Base-by-base conservation (phyloP, 2,888 invertebrate species). In the Cynaeus angustus region DNA sequence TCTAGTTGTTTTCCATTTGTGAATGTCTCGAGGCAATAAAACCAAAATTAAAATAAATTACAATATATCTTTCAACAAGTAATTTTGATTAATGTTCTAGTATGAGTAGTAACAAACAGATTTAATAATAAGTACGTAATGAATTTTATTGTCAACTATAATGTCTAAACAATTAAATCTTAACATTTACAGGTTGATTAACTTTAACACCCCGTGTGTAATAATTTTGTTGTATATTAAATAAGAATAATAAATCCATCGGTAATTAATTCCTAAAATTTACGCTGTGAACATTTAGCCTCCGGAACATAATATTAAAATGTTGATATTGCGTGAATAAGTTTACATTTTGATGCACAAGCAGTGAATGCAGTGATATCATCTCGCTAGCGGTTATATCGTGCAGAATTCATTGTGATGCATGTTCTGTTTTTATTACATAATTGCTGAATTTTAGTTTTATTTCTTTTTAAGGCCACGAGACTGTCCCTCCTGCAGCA, bases 321-420 rank as follows among this genome's bases (percentile, higher is more conserved):
- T 55, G 37, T 38, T 55, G 16, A 55, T 38, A 37, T 46, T 46
- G n/a, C 38, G 8, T 41, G 41, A 41, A 12, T 41, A 41, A 13
- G 38, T 55, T 38, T 33, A 55, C 38, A 55, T 52, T 52, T 52
- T 52, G 41, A 26, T 52, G 52, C 52, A 52, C 28, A 52, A 33
- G 16, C 55, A 6, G 9, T 13, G 38, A 10, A 45, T 12, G 41
- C 46, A 46, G n/a, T 46, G 46, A 46, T 46, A 46, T 46, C 16
- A 38, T 52, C 30, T 28, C 12, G 38, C 55, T 55, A 12, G 37
- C 16, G 55, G 55, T 38, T 13, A 21, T 55, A 55, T 38, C 38
- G 33, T 16, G 37, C 55, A 30, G 13, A 50, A 37, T 53, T 53
- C 53, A 33, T 55, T 55, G 46, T 46, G 16, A 46, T 53, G 53